Conservation (phyloP, 2,113 vertebrate genomes). For the Podarcis raffonei region DNA sequence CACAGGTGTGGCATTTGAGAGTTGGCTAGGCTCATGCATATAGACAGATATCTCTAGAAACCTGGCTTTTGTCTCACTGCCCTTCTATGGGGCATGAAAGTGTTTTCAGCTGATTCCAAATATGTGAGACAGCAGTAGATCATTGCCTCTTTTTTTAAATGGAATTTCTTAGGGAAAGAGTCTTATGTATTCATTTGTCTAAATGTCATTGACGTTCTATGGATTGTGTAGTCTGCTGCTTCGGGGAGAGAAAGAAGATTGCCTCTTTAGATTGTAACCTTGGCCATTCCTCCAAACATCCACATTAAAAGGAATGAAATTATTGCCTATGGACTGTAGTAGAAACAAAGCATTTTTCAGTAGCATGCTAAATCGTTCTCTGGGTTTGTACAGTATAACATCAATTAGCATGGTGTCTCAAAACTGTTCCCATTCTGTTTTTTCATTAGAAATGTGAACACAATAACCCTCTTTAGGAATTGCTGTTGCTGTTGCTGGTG, state of each 20-base stretch:
- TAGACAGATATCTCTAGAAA: background rate
- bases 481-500: background rate
- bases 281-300: slow-evolving; percentile 39
- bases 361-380: slow-evolving; percentile 31
- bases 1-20: background rate
- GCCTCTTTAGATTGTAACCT: slow-evolving; percentile 42
- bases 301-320: slow-evolving; percentile 46
- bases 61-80: background rate
- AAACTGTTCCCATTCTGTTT: background rate
- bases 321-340: slow-evolving; percentile 21
- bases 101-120: background rate
- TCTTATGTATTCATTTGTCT: slow-evolving; percentile 57
- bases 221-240: slow-evolving; percentile 51
- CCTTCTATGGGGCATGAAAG: background rate
- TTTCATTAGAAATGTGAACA: slow-evolving; percentile 15
- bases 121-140: background rate
- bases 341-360: slow-evolving; percentile 45
- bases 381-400: background rate
- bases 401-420: slow-evolving; percentile 24
- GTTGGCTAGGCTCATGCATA: background rate
- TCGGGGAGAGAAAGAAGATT: slow-evolving; percentile 49
- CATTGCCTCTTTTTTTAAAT: slow-evolving; percentile 23
- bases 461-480: background rate
- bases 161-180: slow-evolving; percentile 28
- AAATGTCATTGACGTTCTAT: slow-evolving; percentile 50